A percentile compares a stretch with the other conserved stretches of the same genome.
Evolutionary conservation across 92 coral and sea anemone genomes (phyloP).

Genomic region (Actinostola sp.): DNA sequence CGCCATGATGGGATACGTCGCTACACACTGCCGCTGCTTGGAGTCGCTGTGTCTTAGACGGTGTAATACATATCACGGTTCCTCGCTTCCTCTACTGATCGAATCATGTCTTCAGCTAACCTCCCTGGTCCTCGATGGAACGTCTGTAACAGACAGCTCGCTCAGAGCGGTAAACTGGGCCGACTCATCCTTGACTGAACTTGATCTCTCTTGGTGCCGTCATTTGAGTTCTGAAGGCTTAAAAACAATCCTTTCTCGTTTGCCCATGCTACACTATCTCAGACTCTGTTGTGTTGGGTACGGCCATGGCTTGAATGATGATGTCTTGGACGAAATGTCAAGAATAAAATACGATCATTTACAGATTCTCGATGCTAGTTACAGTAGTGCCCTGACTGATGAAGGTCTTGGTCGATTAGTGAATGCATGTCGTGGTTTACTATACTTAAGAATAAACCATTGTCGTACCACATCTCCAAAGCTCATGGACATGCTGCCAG

Average conservation of each 20-base stretch:
- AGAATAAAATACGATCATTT: conserved; percentile 34
- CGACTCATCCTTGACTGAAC: conserved; percentile 59
- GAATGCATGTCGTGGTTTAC: conserved; percentile 44
- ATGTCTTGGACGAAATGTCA: conserved; percentile 68
- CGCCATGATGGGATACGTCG: conserved; percentile 51
- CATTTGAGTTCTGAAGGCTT: conserved; percentile 73
- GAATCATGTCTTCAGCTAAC: conserved; percentile 59
- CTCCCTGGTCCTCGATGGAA: conserved; percentile 87
- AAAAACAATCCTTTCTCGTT: conserved; percentile 58
- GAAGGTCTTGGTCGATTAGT: conserved; percentile 59
- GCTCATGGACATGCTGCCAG: conserved; percentile 65
- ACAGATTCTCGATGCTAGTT: conserved; percentile 83
- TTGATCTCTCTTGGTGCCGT: conserved; percentile 94
- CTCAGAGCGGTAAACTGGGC: conserved; percentile 70
- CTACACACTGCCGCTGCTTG: conserved; percentile 51
- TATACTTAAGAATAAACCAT: conserved; percentile 74
- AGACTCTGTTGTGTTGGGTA: conserved; percentile 90
- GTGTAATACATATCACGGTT: conserved; percentile 71
- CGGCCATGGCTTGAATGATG: conserved; percentile 92
- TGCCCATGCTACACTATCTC: conserved; percentile 66
- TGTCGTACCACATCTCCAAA: conserved; percentile 69
- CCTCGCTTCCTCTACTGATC: conserved; percentile 60
- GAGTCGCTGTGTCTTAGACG: conserved; percentile 74
- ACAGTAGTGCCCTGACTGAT: conserved; percentile 73
- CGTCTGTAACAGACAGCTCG: conserved; percentile 58